Percentiles rank a stretch among this genome's conserved stretches.
Evolutionary conservation across 2,113 vertebrate species (phyloP).

Genomic region (Eolophus roseicapilla): DNA sequence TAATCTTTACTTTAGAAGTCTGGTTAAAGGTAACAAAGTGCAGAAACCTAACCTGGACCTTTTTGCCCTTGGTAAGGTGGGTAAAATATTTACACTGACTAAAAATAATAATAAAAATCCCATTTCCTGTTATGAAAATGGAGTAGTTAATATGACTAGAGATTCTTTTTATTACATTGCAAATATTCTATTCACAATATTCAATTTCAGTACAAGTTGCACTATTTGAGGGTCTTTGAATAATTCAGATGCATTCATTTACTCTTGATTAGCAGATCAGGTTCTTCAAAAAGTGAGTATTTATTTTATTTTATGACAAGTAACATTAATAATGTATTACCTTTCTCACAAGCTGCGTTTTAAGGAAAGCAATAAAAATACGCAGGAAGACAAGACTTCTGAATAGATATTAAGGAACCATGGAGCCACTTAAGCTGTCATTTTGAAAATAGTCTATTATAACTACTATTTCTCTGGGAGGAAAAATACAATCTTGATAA

Average conservation of each 20-base stretch:
- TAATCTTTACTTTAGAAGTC: neutral
- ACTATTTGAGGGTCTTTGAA: slow-evolving; percentile 67
- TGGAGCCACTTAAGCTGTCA: slow-evolving; percentile 67
- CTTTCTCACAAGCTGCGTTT: slow-evolving; percentile 60
- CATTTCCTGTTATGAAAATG: slow-evolving; percentile 8
- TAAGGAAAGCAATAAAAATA: slow-evolving; percentile 59
- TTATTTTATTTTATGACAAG: slow-evolving; percentile 74
- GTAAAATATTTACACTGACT: neutral
- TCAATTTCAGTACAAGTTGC: slow-evolving; percentile 74
- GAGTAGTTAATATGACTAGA: slow-evolving; percentile 1
- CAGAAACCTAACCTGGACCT: neutral
- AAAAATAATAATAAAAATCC: slow-evolving; percentile 3
- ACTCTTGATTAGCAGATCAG: slow-evolving; percentile 74
- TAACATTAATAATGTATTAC: slow-evolving; percentile 74
- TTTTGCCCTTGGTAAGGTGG: neutral
- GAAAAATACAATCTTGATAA: slow-evolving; percentile 29
- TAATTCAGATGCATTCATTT: slow-evolving; percentile 76
- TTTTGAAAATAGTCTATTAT: slow-evolving; percentile 38
- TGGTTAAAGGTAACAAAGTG: neutral
- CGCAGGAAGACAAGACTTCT: slow-evolving; percentile 49
- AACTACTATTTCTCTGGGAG: slow-evolving; percentile 21
- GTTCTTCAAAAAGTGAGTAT: slow-evolving; percentile 67
- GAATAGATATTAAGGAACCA: slow-evolving; percentile 59
- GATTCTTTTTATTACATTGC: slow-evolving; percentile 49
- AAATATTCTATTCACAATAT: slow-evolving; percentile 69